Evolutionary conservation across 2,113 vertebrate species (phyloP), one percentile per base, ranked within the genome.

Genomic region (Gasterosteus aculeatus): DNA sequence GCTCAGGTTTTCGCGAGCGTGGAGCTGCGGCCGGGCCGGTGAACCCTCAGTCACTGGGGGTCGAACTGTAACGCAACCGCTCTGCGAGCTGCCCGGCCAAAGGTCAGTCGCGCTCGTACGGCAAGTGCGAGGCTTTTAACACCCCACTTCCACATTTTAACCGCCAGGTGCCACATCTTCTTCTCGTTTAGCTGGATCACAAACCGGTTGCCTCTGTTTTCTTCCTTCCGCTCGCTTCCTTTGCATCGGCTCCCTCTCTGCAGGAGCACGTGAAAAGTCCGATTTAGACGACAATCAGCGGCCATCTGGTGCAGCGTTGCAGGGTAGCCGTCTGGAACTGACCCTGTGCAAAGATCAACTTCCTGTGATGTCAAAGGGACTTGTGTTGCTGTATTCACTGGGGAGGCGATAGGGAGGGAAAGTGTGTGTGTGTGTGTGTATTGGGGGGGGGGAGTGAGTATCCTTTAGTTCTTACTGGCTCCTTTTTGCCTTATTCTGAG

Each of bases 321-420:
- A 26, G 86, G 79, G 77, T 85, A 73, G 81, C 29, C 62, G 72
- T 67, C 78, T 72, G 76, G 82, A 72, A 63, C 60, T 54, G 84
- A 87, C 91, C 89, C 85, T 42, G 72, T 82, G 83, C 79, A 89
- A 84, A 87, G 82, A 89, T 85, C 82, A 86, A 92, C 93, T 93
- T 94, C 93, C 93, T 91, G 93, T 85, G 81, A 93, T 91, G 91
- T 92, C 90, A 89, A 84, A 84, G 76, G 77, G 82, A 68, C 81
- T 81, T 83, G 80, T 86, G 84, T 83, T 80, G 68, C 82, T 92
- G 60, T 60, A 73, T 82, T 78, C 84, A 83, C 62, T 70, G 41
- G 78, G 84, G 72, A 85, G 41, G 78, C 81, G 72, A 85, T 61
- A 42, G 62, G 77, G 77, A 85, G 74, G 72, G 51, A 68, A 81